Percentiles rank a stretch among this genome's conserved stretches.
phyloP scores from a whole-genome alignment of 2,888 invertebrate species.

The Empis livida region DNA sequence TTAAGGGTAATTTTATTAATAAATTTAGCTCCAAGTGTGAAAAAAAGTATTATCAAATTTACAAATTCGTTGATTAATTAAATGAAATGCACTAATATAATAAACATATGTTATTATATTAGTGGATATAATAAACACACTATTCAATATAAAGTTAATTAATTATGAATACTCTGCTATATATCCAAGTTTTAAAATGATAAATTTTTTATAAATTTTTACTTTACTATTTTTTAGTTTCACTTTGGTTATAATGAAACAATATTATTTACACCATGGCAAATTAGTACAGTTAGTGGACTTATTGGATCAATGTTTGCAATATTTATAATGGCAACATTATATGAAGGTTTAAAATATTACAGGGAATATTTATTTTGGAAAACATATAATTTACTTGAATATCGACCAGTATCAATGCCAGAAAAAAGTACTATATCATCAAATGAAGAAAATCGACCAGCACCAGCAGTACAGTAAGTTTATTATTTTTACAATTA shows the following conservation, averaged over 20 bases:
- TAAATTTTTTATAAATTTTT: background rate
- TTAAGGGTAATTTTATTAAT: too few species aligned
- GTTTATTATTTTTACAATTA: conserved; percentile 29
- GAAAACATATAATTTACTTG: conserved; percentile 73
- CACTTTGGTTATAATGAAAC: conserved; percentile 64
- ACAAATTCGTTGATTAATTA: too few species aligned
- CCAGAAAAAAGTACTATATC: conserved; percentile 50
- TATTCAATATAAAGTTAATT: too few species aligned
- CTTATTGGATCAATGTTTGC: conserved; percentile 82
- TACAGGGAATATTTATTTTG: conserved; percentile 70
- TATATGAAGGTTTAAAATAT: conserved; percentile 79
- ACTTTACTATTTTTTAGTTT: conserved; percentile 43
- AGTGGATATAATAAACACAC: too few species aligned
- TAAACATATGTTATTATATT: too few species aligned
- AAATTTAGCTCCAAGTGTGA: too few species aligned
- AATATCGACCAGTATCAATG: conserved; percentile 73
- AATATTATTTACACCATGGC: conserved; percentile 74
- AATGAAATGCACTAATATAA: too few species aligned
- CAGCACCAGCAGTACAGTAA: conserved; percentile 64
- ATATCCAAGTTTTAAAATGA: too few species aligned
- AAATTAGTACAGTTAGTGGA: conserved; percentile 56
- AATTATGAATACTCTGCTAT: too few species aligned
- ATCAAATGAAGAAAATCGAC: conserved; percentile 45
- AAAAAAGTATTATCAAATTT: too few species aligned
- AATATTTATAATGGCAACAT: conserved; percentile 80